phyloP scores from a whole-genome alignment of 2,888 invertebrate species.

The Tubulanus polymorphus region DNA sequence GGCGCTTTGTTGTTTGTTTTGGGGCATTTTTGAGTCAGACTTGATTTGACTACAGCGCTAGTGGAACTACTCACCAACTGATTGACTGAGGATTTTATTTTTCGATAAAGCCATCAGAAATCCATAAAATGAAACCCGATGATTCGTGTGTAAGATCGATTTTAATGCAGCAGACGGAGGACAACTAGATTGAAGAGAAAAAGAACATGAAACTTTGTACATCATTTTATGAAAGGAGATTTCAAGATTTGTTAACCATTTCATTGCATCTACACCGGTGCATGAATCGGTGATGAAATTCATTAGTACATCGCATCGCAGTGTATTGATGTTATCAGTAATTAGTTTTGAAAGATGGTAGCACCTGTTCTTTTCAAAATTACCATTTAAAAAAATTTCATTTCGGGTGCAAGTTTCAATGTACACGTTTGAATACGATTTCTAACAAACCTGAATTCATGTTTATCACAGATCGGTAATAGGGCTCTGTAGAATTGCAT shows the following conservation, averaged over 20 bases:
- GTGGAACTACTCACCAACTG: conserved; percentile 41
- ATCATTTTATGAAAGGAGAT: background rate
- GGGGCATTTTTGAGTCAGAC: no score
- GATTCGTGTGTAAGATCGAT: conserved; percentile 40
- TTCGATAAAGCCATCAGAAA: conserved; percentile 49
- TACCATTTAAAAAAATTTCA: no score
- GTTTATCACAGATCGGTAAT: conserved; percentile 38
- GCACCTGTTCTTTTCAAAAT: no score
- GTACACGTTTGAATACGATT: no score
- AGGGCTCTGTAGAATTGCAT: conserved; percentile 45
- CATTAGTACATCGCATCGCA: no score
- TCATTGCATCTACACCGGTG: no score
- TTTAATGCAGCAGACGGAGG: conserved; percentile 38
- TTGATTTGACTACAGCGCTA: no score
- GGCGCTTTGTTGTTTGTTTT: background rate
- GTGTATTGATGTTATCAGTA: no score
- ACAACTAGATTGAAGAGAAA: conserved; percentile 29
- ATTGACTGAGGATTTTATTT: conserved; percentile 42
- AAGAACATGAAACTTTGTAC: background rate
- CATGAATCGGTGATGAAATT: no score
- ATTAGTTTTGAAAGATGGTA: no score
- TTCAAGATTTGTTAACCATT: no score
- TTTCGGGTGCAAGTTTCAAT: no score
- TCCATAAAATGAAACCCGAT: conserved; percentile 46
- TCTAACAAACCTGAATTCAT: conserved; percentile 37